Evolutionary conservation across 2,113 vertebrate species (phyloP).

Genomic region (Hemicordylus capensis): DNA sequence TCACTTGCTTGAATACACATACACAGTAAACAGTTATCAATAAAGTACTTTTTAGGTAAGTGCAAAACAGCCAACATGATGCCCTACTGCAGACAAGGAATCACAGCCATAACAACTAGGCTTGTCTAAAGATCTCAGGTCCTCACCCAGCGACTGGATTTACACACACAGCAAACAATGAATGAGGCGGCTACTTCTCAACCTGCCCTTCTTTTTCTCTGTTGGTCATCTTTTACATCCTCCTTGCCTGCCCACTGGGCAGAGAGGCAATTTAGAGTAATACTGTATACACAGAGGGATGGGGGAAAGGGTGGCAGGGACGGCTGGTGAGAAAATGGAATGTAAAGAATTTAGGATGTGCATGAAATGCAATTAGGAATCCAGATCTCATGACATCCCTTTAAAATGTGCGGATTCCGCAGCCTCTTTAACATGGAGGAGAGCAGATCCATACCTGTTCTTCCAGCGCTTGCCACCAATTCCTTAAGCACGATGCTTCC

Average conservation of each 20-base stretch:
- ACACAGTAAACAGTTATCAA: constrained; percentile 20
- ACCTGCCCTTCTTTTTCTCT: background rate
- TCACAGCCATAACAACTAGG: background rate
- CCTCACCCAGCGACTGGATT: background rate
- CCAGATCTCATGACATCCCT: too few species aligned
- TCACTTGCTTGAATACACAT: background rate
- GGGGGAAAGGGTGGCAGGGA: background rate
- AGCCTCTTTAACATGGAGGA: too few species aligned
- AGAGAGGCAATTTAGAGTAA: background rate
- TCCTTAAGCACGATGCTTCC: too few species aligned
- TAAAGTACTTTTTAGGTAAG: constrained; percentile 8
- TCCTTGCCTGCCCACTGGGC: background rate
- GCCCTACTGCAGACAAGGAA: constrained; percentile 22
- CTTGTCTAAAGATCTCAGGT: background rate
- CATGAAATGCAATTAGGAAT: too few species aligned
- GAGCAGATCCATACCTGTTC: too few species aligned
- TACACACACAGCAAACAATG: background rate
- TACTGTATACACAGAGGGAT: background rate
- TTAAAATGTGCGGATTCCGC: too few species aligned
- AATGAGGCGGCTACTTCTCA: background rate
- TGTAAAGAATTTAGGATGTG: too few species aligned
- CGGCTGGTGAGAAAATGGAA: background rate
- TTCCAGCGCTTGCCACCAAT: too few species aligned
- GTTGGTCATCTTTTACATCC: background rate
- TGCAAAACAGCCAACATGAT: constrained; percentile 10